A percentile compares a stretch with the other conserved stretches of the same genome.
phyloP scores from a whole-genome alignment of 2,113 vertebrate genomes.

The Chaenogobius annularis region DNA sequence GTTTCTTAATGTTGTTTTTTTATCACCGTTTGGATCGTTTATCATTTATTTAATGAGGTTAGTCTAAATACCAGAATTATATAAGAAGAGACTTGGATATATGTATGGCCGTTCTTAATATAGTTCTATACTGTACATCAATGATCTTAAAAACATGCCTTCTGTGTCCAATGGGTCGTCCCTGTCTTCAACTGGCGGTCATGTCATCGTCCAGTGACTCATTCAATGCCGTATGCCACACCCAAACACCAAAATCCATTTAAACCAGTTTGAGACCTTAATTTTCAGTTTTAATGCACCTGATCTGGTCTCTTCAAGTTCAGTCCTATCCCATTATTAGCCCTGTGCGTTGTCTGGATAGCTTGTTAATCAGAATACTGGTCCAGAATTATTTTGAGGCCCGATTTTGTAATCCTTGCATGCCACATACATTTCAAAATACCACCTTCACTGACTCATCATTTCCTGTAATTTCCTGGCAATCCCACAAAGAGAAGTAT shows the following conservation, averaged over 20 bases:
- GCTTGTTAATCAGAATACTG: not conserved
- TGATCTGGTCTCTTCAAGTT: constrained; percentile 8
- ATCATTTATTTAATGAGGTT: constrained; percentile 7
- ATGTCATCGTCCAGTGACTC: constrained; percentile 51
- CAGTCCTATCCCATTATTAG: not conserved
- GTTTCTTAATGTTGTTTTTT: constrained; percentile 8
- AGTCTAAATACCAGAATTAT: constrained; percentile 1
- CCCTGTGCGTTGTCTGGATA: not conserved
- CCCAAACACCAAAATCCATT: constrained; percentile 49
- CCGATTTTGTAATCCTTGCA: not conserved
- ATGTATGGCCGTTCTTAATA: not conserved
- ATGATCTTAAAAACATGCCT: constrained; percentile 6
- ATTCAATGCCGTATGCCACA: constrained; percentile 34
- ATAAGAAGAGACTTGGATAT: not conserved
- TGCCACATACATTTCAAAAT: constrained; percentile 8
- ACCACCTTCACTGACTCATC: constrained; percentile 27
- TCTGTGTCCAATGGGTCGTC: constrained; percentile 5
- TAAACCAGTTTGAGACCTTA: constrained; percentile 35
- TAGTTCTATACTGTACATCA: not conserved
- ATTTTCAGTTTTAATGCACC: constrained; percentile 28
- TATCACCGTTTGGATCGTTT: not conserved
- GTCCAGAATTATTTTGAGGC: not conserved
- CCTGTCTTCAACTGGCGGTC: constrained; percentile 42
- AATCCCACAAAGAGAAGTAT: constrained; percentile 42
- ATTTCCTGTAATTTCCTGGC: constrained; percentile 28